phyloP scores from a whole-genome alignment of 2,797 vertebrate genomes.

The Podarcis siculus region DNA sequence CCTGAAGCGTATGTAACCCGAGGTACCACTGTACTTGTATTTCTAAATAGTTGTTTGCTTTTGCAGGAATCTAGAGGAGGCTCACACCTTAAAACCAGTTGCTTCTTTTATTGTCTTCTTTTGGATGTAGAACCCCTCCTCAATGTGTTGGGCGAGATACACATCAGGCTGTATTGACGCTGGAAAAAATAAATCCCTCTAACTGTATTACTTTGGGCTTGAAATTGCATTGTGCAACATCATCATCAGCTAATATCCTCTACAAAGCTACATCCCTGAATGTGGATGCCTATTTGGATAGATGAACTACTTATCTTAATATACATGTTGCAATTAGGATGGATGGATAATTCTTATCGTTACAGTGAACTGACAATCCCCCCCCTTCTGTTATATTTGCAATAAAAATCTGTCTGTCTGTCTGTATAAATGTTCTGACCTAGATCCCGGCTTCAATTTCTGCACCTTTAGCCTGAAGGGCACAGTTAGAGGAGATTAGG shows the following conservation, averaged over 20 bases:
- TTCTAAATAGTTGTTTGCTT: too few species aligned
- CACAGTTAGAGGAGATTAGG: neutral
- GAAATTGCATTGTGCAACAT: neutral
- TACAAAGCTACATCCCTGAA: slow-evolving; percentile 23
- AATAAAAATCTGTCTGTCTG: too few species aligned
- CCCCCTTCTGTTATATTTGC: too few species aligned
- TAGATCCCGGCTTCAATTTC: slow-evolving; percentile 18
- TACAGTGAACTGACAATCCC: too few species aligned
- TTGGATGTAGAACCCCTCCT: neutral
- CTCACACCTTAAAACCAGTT: neutral
- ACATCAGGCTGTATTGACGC: accelerated
- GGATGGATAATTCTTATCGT: too few species aligned
- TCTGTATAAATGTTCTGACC: neutral
- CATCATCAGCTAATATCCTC: neutral
- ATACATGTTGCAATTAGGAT: too few species aligned
- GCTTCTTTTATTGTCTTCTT: neutral
- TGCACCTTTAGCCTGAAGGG: neutral
- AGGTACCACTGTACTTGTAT: too few species aligned
- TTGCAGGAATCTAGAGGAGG: neutral
- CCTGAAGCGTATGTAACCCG: too few species aligned
- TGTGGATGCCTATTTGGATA: too few species aligned
- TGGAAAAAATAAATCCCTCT: too few species aligned
- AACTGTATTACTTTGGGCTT: neutral
- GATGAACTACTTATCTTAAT: too few species aligned
- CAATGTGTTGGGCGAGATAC: neutral